Conservation (phyloP, 2,888 invertebrate species). For the Caenorhabditis sp. region DNA sequence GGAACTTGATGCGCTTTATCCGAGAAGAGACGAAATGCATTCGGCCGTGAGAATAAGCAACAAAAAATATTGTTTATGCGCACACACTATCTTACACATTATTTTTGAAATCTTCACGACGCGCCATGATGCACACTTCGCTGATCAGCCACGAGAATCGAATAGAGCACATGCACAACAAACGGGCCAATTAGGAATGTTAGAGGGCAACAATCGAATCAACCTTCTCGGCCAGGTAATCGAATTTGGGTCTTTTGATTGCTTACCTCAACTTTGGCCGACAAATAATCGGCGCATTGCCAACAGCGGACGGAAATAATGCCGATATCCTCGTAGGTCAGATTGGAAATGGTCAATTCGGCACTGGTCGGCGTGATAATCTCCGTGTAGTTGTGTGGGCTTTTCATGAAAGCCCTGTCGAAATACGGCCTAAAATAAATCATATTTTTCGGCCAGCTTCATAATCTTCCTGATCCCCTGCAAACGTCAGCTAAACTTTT, state of each 20-base stretch:
- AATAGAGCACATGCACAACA: too few relatives aligned
- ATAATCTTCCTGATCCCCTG: neutral
- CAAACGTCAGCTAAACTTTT: neutral
- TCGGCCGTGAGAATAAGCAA: too few relatives aligned
- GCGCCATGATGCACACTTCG: too few relatives aligned
- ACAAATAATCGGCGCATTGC: conserved; percentile 63
- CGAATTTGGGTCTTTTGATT: neutral
- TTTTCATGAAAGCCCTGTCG: conserved; percentile 40
- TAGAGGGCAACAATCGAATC: neutral
- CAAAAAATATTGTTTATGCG: too few relatives aligned
- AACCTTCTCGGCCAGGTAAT: neutral
- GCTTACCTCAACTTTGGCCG: conserved; percentile 36
- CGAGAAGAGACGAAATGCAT: too few relatives aligned
- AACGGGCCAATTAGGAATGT: too few relatives aligned
- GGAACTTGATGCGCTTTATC: too few relatives aligned
- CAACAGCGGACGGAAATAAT: conserved; percentile 69
- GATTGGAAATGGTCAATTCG: conserved; percentile 53
- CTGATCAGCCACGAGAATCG: too few relatives aligned
- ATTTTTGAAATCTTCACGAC: too few relatives aligned
- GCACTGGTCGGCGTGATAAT: conserved; percentile 18
- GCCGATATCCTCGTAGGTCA: conserved; percentile 67
- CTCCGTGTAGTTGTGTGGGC: conserved; percentile 47
- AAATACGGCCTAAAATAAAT: conserved; percentile 39
- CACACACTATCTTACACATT: too few relatives aligned
- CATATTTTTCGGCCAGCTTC: neutral